Conservation (phyloP, 1,140 invertebrate genomes). For the Drosophila suzukii region DNA sequence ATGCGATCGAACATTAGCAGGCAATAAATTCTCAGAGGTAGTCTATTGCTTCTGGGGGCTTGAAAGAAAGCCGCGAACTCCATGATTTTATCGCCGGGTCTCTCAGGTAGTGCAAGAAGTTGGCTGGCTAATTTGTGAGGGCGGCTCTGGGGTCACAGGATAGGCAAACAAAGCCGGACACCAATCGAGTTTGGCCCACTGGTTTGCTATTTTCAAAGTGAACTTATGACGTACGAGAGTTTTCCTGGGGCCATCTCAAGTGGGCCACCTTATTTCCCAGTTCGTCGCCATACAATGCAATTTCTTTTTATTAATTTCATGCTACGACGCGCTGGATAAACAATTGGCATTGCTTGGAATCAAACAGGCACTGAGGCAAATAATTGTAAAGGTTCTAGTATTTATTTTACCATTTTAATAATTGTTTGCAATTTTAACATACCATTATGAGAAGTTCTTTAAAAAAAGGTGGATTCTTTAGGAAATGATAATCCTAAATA, state of each 20-base stretch:
- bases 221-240: constrained; percentile 19
- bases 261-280: constrained; percentile 61
- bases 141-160: constrained; percentile 18
- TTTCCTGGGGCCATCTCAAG: constrained; percentile 26
- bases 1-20: constrained; percentile 74
- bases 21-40: constrained; percentile 77
- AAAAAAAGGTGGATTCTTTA: too few relatives aligned
- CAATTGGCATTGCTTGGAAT: constrained; percentile 41
- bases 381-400: not conserved
- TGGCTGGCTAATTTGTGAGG: constrained; percentile 33
- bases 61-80: constrained; percentile 56
- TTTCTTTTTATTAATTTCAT: constrained; percentile 82
- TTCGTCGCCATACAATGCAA: constrained; percentile 46
- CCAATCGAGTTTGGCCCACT: constrained; percentile 12
- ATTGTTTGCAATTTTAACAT: too few relatives aligned
- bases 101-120: constrained; percentile 18
- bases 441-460: too few relatives aligned
- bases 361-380: constrained; percentile 9
- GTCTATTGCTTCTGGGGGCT: constrained; percentile 54
- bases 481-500: too few relatives aligned
- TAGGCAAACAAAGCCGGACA: constrained; percentile 19
- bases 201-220: not conserved
- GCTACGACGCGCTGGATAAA: constrained; percentile 65
- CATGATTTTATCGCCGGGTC: constrained; percentile 2
- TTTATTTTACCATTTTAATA: too few relatives aligned